Conservation (phyloP, 2,113 vertebrate species). For the Dicentrarchus labrax region DNA sequence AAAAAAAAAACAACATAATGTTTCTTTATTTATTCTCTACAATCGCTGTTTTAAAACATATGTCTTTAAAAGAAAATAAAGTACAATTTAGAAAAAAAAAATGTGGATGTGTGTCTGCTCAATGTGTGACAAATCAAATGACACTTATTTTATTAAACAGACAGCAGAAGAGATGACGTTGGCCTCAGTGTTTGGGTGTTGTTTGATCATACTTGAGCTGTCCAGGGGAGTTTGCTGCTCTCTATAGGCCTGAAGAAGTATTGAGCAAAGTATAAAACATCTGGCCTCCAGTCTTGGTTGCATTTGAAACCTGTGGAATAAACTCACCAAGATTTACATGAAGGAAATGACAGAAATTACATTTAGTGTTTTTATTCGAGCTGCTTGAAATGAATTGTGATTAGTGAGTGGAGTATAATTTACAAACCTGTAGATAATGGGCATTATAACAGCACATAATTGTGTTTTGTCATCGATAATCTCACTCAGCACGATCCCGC, state of each 20-base stretch:
- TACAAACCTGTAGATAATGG: not conserved
- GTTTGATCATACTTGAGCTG: not conserved
- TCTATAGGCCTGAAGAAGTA: conserved; percentile 54
- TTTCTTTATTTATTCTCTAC: conserved; percentile 88
- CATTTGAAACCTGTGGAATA: not conserved
- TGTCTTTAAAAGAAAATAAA: conserved; percentile 88
- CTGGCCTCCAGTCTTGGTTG: not conserved
- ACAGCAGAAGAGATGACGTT: not conserved
- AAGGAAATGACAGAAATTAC: not conserved
- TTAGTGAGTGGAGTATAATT: not conserved
- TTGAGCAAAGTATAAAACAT: conserved; percentile 38
- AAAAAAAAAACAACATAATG: conserved; percentile 76
- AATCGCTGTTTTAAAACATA: conserved; percentile 87
- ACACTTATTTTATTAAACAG: not conserved
- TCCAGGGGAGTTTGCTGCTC: conserved; percentile 61
- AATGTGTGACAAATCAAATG: not conserved
- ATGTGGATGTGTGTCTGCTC: conserved; percentile 21
- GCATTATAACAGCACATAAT: conserved; percentile 3
- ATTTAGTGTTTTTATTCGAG: not conserved
- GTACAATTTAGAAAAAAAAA: conserved; percentile 84
- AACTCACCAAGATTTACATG: not conserved
- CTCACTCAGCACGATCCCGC: not conserved
- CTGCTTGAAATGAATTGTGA: not conserved
- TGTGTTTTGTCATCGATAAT: not conserved
- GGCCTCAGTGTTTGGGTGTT: not conserved